phyloP scores from a whole-genome alignment of 2,113 vertebrate species.

The Hypomesus transpacificus region DNA sequence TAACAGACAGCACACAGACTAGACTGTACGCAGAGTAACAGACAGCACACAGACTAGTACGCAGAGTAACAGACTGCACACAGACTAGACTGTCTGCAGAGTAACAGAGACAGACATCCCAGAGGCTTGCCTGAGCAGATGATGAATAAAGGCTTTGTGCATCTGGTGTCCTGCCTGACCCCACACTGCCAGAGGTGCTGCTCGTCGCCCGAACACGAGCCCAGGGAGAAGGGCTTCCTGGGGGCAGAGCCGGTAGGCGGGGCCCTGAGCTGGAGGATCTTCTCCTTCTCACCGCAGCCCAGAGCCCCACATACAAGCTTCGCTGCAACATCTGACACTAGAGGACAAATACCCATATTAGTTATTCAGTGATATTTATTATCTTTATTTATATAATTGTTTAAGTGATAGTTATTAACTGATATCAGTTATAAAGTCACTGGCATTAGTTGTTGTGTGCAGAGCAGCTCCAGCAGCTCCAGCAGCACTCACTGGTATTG shows the following conservation, averaged over 20 bases:
- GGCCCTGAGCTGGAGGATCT: not conserved
- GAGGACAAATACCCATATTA: no score
- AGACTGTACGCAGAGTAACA: not conserved
- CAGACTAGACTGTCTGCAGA: no score
- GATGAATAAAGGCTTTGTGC: not conserved
- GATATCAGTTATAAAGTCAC: no score
- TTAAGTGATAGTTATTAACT: no score
- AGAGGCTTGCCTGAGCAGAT: constrained; percentile 33
- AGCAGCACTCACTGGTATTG: no score
- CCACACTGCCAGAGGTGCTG: constrained; percentile 36
- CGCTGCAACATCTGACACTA: not conserved
- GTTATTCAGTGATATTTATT: no score
- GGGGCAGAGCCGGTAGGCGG: not conserved
- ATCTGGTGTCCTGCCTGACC: not conserved
- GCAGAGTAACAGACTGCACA: no score
- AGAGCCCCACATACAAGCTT: constrained; percentile 30
- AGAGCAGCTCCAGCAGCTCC: no score
- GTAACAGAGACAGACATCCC: not conserved
- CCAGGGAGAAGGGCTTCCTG: no score
- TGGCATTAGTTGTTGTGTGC: no score
- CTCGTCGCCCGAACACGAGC: not conserved
- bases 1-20: not conserved
- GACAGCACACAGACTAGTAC: no score
- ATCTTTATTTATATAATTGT: no score
- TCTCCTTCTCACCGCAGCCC: constrained; percentile 11